Conservation (phyloP, 30 jellyfish, hydroid and myxozoan genomes). For the Aurelia sp. region DNA sequence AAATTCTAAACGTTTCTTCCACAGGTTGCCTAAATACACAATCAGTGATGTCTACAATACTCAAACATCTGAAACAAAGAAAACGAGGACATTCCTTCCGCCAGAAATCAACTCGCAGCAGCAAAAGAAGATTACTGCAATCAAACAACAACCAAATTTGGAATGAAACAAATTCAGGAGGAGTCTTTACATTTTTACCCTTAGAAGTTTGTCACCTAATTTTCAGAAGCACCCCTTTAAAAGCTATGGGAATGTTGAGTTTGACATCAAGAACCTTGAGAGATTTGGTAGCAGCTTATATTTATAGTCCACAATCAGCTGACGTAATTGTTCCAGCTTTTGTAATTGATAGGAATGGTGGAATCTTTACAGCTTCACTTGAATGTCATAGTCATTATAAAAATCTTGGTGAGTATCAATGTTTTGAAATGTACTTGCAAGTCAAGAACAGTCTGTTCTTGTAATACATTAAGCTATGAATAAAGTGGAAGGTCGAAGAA, state of each 20-base stretch:
- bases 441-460: too few relatives aligned
- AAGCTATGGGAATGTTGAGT: conserved; percentile 78
- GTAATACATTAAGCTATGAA: too few relatives aligned
- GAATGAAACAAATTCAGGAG: conserved; percentile 25
- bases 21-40: too few relatives aligned
- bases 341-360: conserved; percentile 26
- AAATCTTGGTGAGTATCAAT: conserved; percentile 58
- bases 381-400: conserved; percentile 79
- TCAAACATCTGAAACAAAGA: conserved; percentile 36
- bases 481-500: too few relatives aligned
- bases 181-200: conserved; percentile 56
- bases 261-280: conserved; percentile 84
- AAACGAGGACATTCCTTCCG: conserved; percentile 23
- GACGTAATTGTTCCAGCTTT: conserved; percentile 63
- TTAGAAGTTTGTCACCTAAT: conserved; percentile 44
- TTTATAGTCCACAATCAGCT: conserved; percentile 78
- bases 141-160: conserved; percentile 9
- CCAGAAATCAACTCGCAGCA: conserved; percentile 26
- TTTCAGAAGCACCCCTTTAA: conserved; percentile 53
- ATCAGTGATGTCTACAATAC: conserved; percentile 42
- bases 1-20: too few relatives aligned
- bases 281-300: conserved; percentile 66
- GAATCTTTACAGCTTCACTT: conserved; percentile 28
- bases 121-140: conserved; percentile 13
- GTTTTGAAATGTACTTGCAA: too few relatives aligned